These are phyloP conservation scores for Protaetia brevitarsis DNA, from an alignment of 1,140 invertebrate species.

Conservation along the genomic window DNA sequence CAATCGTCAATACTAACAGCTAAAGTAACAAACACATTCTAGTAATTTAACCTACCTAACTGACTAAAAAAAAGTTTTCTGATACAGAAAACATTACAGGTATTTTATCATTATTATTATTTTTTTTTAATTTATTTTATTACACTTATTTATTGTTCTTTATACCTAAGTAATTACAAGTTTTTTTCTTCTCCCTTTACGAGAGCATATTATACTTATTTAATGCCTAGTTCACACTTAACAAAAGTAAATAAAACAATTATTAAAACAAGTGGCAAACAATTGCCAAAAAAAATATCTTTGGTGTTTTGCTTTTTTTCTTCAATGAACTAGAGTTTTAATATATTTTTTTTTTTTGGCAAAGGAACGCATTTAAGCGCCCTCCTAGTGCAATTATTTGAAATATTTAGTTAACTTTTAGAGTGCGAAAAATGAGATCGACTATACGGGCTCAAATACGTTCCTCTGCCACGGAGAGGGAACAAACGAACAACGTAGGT, in stretches of 20 bases:
- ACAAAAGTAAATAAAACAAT: not conserved
- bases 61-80: no score
- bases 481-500: not conserved
- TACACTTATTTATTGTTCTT: not conserved
- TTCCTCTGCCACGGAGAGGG: not conserved
- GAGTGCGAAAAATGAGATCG: not conserved
- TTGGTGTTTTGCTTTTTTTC: constrained; percentile 9
- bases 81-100: constrained; percentile 5
- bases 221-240: not conserved
- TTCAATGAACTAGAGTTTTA: not conserved
- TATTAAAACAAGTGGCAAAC: constrained; percentile 16
- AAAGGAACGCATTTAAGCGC: not conserved
- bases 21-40: not conserved
- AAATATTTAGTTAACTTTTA: not conserved
- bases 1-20: not conserved
- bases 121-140: no score
- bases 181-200: not conserved
- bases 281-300: not conserved
- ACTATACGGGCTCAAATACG: not conserved
- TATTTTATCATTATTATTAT: no score
- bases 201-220: no score
- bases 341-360: no score
- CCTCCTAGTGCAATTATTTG: not conserved
- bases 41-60: not conserved
- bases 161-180: constrained; percentile 5